A percentile compares a stretch with the other conserved stretches of the same genome.
phyloP scores from a whole-genome alignment of 2,888 invertebrate species.

The Catocala fraxini region DNA sequence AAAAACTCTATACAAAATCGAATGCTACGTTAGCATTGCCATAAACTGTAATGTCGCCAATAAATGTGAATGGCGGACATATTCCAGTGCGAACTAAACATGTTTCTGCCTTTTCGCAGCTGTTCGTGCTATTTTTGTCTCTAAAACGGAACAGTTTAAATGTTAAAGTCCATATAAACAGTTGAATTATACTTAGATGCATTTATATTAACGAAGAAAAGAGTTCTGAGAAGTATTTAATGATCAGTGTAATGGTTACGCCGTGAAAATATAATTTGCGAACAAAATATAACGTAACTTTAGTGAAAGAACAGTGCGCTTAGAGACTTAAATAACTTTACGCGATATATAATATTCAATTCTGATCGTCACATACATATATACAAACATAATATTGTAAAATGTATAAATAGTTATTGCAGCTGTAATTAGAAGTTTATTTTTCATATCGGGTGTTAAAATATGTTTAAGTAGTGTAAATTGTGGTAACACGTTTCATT shows the following conservation, averaged over 20 bases:
- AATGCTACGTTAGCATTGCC: conserved; percentile 21
- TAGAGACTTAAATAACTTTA: conserved; percentile 73
- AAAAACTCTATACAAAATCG: conserved; percentile 27
- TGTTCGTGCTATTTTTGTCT: conserved; percentile 80
- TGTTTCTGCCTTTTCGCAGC: conserved; percentile 54
- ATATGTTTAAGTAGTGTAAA: conserved; percentile 86
- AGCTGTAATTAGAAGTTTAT: conserved; percentile 87
- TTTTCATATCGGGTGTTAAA: conserved; percentile 87
- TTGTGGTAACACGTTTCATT: conserved; percentile 81
- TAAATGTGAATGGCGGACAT: conserved; percentile 17
- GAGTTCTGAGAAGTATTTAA: conserved; percentile 64
- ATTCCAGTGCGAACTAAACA: conserved; percentile 43
- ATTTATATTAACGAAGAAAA: conserved; percentile 64
- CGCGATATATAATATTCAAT: conserved; percentile 64
- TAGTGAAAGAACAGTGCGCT: conserved; percentile 79
- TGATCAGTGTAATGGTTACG: conserved; percentile 63
- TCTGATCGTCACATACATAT: conserved; percentile 63
- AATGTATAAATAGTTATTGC: conserved; percentile 88
- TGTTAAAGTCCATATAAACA: conserved; percentile 73
- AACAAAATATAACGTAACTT: conserved; percentile 62
- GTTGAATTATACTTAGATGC: conserved; percentile 73
- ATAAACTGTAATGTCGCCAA: conserved; percentile 22
- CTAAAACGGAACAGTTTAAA: conserved; percentile 72
- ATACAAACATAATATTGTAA: conserved; percentile 78
- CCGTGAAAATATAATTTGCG: conserved; percentile 73